A percentile compares a stretch with the other conserved stretches of the same genome.
Evolutionary conservation across 2,888 invertebrate species (phyloP).

Genomic region (Drosophila seclusa): DNA sequence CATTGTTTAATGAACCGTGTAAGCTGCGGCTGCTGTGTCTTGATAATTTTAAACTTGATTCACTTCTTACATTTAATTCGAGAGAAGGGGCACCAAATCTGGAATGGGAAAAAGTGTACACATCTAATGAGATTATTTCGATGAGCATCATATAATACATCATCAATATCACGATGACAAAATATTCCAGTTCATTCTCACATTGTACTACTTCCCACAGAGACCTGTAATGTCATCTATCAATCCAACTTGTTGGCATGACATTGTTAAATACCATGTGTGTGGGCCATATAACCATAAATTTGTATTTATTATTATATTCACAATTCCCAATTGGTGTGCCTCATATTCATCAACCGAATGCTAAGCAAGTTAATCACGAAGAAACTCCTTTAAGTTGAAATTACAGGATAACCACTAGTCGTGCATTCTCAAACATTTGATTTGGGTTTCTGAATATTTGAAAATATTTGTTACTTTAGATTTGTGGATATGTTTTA

Average conservation of each 20-base stretch:
- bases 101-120: background rate
- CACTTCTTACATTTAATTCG: constrained; percentile 6
- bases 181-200: constrained; percentile 7
- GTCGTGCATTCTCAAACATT: background rate
- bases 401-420: background rate
- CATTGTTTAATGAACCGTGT: constrained; percentile 32
- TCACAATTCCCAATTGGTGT: constrained; percentile 10
- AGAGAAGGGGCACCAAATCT: background rate
- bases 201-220: background rate
- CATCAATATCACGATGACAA: constrained; percentile 13
- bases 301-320: constrained; percentile 44
- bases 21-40: constrained; percentile 7
- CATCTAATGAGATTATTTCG: background rate
- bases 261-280: constrained; percentile 38
- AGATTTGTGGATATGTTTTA: constrained; percentile 53
- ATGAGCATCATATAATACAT: background rate
- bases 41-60: constrained; percentile 15
- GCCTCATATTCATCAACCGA: constrained; percentile 7
- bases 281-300: constrained; percentile 58
- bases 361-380: background rate
- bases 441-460: background rate
- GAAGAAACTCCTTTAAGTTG: background rate
- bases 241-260: constrained; percentile 28
- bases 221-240: constrained; percentile 12
- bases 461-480: background rate